Conservation (phyloP, 2,797 vertebrate species). For the Amphiprion clarkii region DNA sequence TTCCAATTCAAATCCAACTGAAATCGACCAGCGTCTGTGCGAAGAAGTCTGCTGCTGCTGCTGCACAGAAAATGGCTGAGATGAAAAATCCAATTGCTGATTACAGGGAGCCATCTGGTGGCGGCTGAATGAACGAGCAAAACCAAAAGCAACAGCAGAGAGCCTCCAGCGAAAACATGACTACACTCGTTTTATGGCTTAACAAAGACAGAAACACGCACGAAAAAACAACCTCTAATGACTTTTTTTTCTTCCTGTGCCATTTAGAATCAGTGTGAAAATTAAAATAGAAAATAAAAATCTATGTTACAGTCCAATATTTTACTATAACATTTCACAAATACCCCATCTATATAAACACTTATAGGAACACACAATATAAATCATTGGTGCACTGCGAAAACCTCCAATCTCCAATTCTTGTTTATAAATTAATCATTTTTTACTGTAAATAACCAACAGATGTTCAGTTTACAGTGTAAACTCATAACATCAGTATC, state of each 20-base stretch:
- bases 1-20: constrained; percentile 74
- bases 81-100: constrained; percentile 46
- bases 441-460: constrained; percentile 14
- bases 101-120: constrained; percentile 78
- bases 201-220: constrained; percentile 65
- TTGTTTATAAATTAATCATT: background rate
- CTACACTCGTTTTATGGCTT: constrained; percentile 54
- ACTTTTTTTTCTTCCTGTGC: constrained; percentile 26
- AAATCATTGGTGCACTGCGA: constrained; percentile 68
- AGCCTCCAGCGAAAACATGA: constrained; percentile 41
- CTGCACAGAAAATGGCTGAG: constrained; percentile 66
- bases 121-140: constrained; percentile 33
- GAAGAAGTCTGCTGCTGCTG: constrained; percentile 45
- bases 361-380: constrained; percentile 85
- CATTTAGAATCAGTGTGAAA: constrained; percentile 61
- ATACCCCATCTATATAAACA: constrained; percentile 88
- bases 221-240: constrained; percentile 29
- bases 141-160: constrained; percentile 29
- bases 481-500: background rate
- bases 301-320: constrained; percentile 84
- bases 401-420: constrained; percentile 53
- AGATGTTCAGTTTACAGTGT: constrained; percentile 8
- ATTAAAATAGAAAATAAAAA: constrained; percentile 73
- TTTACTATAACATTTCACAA: constrained; percentile 93
- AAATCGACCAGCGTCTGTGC: constrained; percentile 53